phyloP scores from a whole-genome alignment of 2,113 vertebrate genomes.

The Spea bombifrons region DNA sequence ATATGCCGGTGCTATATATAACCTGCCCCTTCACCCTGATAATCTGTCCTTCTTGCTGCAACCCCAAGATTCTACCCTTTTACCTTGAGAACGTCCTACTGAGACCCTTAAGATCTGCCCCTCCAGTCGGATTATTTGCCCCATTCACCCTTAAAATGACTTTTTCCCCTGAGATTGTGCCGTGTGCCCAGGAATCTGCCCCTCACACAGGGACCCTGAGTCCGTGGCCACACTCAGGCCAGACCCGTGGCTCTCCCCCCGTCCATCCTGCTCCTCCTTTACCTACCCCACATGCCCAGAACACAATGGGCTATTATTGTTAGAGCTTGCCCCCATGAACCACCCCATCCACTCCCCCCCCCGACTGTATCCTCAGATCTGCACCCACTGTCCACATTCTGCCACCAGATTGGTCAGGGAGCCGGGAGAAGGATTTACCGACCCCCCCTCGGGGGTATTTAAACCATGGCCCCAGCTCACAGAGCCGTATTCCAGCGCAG shows the following conservation, averaged over 20 bases:
- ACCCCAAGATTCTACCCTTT: background rate
- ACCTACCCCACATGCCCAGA: background rate
- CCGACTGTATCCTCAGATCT: background rate
- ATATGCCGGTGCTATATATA: too few relatives aligned
- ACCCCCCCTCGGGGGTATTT: conserved; percentile 24
- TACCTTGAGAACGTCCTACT: background rate
- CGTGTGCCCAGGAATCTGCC: too few relatives aligned
- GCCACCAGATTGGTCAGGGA: conserved; percentile 7
- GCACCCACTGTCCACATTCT: conserved; percentile 8
- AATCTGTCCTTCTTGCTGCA: background rate
- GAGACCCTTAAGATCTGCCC: background rate
- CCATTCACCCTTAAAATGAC: background rate
- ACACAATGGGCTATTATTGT: background rate
- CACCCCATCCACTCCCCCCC: too few relatives aligned
- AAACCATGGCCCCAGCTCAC: background rate
- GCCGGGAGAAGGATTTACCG: background rate
- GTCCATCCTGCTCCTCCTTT: background rate
- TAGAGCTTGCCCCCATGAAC: background rate
- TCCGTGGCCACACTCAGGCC: background rate
- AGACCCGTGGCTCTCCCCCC: background rate
- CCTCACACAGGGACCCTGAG: too few relatives aligned
- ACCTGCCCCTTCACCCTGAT: background rate
- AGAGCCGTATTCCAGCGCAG: conserved; percentile 11
- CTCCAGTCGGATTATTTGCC: background rate
- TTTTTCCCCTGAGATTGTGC: background rate